Conservation (phyloP, 2,113 vertebrate genomes). For the Cyanoderma ruficeps region DNA sequence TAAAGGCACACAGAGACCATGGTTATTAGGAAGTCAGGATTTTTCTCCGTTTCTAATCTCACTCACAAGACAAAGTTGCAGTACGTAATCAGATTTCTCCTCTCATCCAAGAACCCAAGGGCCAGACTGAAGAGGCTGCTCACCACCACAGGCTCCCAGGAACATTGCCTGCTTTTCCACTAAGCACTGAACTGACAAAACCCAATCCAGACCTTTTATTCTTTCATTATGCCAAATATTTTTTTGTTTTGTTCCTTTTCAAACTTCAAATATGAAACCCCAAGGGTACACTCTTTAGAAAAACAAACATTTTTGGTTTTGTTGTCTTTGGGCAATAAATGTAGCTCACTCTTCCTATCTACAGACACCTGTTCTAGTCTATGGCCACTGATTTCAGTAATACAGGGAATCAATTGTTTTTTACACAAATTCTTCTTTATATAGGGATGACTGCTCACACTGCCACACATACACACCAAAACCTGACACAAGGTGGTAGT, state of each 20-base stretch:
- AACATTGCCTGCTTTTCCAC: neutral
- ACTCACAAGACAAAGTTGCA: neutral
- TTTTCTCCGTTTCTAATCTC: neutral
- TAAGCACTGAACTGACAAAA: neutral
- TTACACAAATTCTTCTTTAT: neutral
- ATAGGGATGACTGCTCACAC: neutral
- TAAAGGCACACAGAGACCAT: neutral
- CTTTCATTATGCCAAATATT: neutral
- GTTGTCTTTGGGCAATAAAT: neutral
- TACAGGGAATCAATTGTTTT: neutral
- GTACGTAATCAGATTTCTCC: neutral
- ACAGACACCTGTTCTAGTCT: neutral
- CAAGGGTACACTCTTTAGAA: fast-evolving
- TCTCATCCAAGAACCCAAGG: neutral
- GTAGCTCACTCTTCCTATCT: neutral
- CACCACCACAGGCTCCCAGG: neutral
- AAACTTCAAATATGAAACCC: neutral
- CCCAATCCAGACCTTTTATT: neutral
- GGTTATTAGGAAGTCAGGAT: neutral
- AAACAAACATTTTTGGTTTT: neutral
- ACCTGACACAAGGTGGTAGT: slow-evolving; percentile 46
- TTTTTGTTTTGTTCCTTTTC: neutral
- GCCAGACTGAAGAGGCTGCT: neutral
- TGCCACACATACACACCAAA: neutral
- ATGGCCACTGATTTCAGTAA: neutral